These are phyloP conservation scores for Amia ocellicauda DNA, from an alignment of 2,113 vertebrate genomes.

Conservation along the genomic window DNA sequence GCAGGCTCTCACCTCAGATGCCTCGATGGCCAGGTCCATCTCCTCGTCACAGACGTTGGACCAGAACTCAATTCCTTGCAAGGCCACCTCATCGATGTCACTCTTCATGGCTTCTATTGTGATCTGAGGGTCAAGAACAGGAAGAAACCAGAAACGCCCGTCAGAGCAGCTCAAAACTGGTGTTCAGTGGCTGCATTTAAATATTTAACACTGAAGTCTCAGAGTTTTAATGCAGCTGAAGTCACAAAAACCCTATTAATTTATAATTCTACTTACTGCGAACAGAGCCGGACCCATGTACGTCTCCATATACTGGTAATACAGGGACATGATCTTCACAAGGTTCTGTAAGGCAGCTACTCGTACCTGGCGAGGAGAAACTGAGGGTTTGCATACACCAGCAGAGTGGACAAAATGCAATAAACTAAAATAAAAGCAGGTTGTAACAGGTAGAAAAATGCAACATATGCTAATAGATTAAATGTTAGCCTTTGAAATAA, in stretches of 20 bases:
- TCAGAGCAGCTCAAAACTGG: too few relatives aligned
- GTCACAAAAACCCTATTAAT: too few relatives aligned
- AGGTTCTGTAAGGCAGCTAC: slow-evolving; percentile 96
- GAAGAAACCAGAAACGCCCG: background rate
- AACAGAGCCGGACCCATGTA: slow-evolving; percentile 98
- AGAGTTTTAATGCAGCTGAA: too few relatives aligned
- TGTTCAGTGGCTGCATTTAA: too few relatives aligned
- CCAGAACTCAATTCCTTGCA: slow-evolving; percentile 98
- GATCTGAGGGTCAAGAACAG: slow-evolving; percentile 65
- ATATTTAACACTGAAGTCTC: too few relatives aligned
- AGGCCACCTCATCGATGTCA: slow-evolving; percentile 93
- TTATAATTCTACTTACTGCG: slow-evolving; percentile 73
- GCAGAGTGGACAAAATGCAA: background rate
- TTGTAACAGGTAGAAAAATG: too few relatives aligned
- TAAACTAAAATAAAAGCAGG: background rate
- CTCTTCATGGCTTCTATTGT: slow-evolving; percentile 99
- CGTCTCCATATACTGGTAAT: slow-evolving; percentile 98
- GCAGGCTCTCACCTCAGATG: slow-evolving; percentile 78
- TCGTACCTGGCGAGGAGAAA: slow-evolving; percentile 70
- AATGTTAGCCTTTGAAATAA: too few relatives aligned
- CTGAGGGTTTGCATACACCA: too few relatives aligned
- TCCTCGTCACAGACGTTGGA: slow-evolving; percentile 98
- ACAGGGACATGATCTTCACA: slow-evolving; percentile 98
- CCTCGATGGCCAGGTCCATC: slow-evolving; percentile 97
- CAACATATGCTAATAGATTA: too few relatives aligned